phyloP scores from a whole-genome alignment of 2,113 vertebrate species.

The Hyla sarda region DNA sequence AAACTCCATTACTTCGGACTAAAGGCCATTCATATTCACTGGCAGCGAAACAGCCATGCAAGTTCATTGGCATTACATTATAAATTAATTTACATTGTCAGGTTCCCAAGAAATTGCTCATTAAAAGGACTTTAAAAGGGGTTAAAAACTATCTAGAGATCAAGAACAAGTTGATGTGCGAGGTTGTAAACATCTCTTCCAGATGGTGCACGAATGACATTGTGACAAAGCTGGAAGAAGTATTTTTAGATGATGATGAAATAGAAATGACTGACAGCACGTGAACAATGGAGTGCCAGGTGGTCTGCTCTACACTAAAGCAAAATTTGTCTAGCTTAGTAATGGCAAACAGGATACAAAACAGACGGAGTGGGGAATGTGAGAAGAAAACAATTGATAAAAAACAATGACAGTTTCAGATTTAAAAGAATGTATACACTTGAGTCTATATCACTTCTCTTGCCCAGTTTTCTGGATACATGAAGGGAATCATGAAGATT shows the following conservation, averaged over 20 bases:
- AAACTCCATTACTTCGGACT: not conserved
- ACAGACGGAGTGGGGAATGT: not conserved
- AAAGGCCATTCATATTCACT: not conserved
- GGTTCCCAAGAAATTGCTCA: constrained; percentile 21
- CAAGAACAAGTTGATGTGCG: constrained; percentile 26
- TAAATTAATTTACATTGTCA: constrained; percentile 27
- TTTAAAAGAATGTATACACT: not conserved
- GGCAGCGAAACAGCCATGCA: constrained; percentile 24
- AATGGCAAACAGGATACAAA: constrained; percentile 1
- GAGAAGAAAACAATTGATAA: not conserved
- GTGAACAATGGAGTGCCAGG: constrained; percentile 17
- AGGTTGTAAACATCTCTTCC: constrained; percentile 46
- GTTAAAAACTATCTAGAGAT: constrained; percentile 33
- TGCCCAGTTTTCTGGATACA: not conserved
- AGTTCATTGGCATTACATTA: constrained; percentile 5
- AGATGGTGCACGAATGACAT: constrained; percentile 47
- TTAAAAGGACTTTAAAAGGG: constrained; percentile 42
- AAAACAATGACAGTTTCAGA: not conserved
- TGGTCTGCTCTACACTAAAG: constrained; percentile 25
- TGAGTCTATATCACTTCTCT: not conserved
- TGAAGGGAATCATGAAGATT: no score
- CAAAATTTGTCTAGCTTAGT: constrained; percentile 14
- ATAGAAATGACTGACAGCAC: constrained; percentile 24
- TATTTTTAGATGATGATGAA: constrained; percentile 47
- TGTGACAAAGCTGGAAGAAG: constrained; percentile 36